Base-by-base conservation (phyloP, 2,797 vertebrate genomes). In the Malacoraja senta region DNA sequence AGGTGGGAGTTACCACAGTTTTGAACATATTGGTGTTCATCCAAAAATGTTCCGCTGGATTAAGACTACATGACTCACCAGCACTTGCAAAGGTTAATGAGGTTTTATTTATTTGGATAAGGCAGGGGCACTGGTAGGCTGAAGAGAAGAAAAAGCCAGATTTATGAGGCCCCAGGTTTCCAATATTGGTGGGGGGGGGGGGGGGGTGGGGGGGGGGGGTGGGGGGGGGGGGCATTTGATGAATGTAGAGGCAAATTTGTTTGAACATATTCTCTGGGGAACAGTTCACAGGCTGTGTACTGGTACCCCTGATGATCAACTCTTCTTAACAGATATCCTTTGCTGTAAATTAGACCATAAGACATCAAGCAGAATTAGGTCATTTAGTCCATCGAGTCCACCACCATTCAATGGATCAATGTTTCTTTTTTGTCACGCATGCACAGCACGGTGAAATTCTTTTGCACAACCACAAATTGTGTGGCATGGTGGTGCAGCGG, bases 1-100 rank as follows among this genome's bases (percentile, higher is more conserved):
- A 88, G 84, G 84, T 88, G 63, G 84, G 84, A 88, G 84, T 86
- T 35, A 63, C 84, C n/a, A 19, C 61, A 68, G 63, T 32, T 68
- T 88, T 68, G 84, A 88, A 68, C 63, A 12, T 32, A 35, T 68
- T 68, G 4, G 35, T 68, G 84, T 88, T 68, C 63, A 88, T 35
- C 84, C n/a, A 68, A 88, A 88, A 68, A 68, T 88, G 29, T 68
- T 88, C n/a, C 10, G 38, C 61, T 35, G n/a, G 84, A 88, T 88
- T 88, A 88, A 65, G 24, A 19, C n/a, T 21, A n/a, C 63, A 68
- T 88, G 84, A 68, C 15, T 88, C 84, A 88, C 63, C n/a, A 3
- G 63, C 15, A 21, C 63, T 29, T 63, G 58, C 6, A 32, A 63
- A 86, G 58, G n/a, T 63, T 84, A 86, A 61, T 63, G 58, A 63